phyloP scores from a whole-genome alignment of 2,888 invertebrate species.

The Octonoba sinensis region DNA sequence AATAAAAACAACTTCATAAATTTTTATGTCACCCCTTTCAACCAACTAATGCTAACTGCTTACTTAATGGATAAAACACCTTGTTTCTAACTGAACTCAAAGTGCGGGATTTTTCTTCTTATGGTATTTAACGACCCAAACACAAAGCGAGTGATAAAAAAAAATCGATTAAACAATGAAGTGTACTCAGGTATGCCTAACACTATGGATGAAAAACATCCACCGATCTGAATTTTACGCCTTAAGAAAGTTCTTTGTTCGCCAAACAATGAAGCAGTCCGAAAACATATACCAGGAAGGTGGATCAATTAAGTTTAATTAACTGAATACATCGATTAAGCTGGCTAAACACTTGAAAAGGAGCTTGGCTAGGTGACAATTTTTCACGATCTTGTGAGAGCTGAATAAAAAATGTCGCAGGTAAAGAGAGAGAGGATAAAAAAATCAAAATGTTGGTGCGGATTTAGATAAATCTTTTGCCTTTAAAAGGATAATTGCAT shows the following conservation, averaged over 20 bases:
- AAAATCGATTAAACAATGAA: conserved; percentile 58
- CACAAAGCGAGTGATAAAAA: conserved; percentile 40
- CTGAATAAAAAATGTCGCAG: neutral
- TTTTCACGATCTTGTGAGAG: conserved; percentile 36
- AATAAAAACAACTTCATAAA: neutral
- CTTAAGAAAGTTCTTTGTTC: conserved; percentile 53
- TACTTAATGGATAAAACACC: conserved; percentile 60
- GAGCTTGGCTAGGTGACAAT: conserved; percentile 21
- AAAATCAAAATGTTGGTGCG: conserved; percentile 39
- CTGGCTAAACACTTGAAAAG: conserved; percentile 55
- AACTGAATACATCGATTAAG: conserved; percentile 59
- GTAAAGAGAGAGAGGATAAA: conserved; percentile 12
- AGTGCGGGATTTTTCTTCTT: conserved; percentile 38
- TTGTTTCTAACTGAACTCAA: conserved; percentile 31
- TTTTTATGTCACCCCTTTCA: conserved; percentile 28
- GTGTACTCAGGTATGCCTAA: conserved; percentile 55
- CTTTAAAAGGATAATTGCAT: conserved; percentile 16
- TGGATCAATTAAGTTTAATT: conserved; percentile 61
- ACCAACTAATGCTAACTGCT: conserved; percentile 48
- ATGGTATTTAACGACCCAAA: conserved; percentile 31
- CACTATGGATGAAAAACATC: conserved; percentile 29
- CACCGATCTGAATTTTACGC: conserved; percentile 45
- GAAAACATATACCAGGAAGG: conserved; percentile 32
- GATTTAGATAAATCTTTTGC: conserved; percentile 45
- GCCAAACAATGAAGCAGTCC: conserved; percentile 50